Conservation (phyloP, 2,797 vertebrate genomes). For the Mastacembelus armatus region DNA sequence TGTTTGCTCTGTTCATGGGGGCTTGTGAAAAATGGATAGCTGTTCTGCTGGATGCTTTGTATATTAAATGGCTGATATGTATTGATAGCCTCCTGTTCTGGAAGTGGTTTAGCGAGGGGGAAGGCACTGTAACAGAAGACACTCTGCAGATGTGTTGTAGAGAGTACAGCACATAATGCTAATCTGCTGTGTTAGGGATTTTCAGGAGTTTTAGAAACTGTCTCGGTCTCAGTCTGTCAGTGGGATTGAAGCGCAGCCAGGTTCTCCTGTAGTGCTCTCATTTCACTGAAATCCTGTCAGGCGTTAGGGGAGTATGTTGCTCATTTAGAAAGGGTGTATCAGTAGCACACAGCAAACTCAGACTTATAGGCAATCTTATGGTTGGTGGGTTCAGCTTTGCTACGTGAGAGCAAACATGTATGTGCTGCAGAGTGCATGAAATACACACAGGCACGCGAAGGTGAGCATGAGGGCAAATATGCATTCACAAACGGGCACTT, state of each 20-base stretch:
- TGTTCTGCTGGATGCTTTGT: constrained; percentile 64
- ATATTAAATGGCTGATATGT: constrained; percentile 75
- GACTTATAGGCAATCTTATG: constrained; percentile 77
- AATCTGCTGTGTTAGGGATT: constrained; percentile 86
- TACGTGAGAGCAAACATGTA: constrained; percentile 61
- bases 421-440: constrained; percentile 51
- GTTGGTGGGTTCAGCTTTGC: constrained; percentile 63
- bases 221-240: constrained; percentile 83
- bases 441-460: constrained; percentile 56
- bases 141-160: constrained; percentile 80
- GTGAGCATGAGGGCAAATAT: constrained; percentile 60
- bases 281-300: constrained; percentile 85
- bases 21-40: constrained; percentile 61
- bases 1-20: constrained; percentile 59
- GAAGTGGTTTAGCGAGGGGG: constrained; percentile 63
- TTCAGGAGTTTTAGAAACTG: constrained; percentile 85
- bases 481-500: constrained; percentile 63
- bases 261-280: constrained; percentile 85
- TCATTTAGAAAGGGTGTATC: constrained; percentile 79
- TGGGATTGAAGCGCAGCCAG: constrained; percentile 85
- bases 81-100: constrained; percentile 73
- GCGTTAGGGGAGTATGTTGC: constrained; percentile 77
- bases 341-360: constrained; percentile 70
- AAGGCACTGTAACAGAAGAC: constrained; percentile 74
- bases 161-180: constrained; percentile 80